Base-by-base conservation (phyloP, 2,113 vertebrate genomes). In the Ailurus styani region DNA sequence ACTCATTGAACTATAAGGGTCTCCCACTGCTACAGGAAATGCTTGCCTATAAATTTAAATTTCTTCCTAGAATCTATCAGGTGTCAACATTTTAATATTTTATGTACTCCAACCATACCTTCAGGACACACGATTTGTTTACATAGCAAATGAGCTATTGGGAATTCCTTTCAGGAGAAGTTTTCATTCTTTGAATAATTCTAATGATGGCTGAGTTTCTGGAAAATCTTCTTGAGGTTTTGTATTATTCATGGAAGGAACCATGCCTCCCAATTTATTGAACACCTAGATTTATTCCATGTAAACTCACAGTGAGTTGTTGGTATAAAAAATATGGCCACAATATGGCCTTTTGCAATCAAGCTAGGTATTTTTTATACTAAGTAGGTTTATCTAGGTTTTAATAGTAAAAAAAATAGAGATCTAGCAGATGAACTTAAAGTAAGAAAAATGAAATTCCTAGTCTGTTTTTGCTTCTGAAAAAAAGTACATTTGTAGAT, bases 241-340 rank as follows among this genome's bases (percentile, higher is more conserved):
- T 90, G 55, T 97, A 98, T 97, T 97, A 97, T 97, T 98, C 52
- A 77, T 93, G 5, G 25, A 93, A 90, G 8, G n/a, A 96, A 78
- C 17, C 21, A 83, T 94, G 73, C 54, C 13, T 87, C 79, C 70
- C 85, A 94, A 57, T 95, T 94, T 87, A 88, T 88, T 91, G 84
- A 91, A 72, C 47, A 90, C 31, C 6, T 20, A 84, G 34, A 84
- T 82, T 55, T 93, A 93, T 93, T 95, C 20, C 54, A 95, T 85
- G 29, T 81, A 89, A 97, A 68, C 18, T 82, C 25, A 88, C 23
- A 47, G 57, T 82, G 42, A 90, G 20, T 79, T 31, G 25, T 88
- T 73, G 14, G 15, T 83, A 23, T 83, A 79, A 94, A 95, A 95
- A 85, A 68, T 85, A 47, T 57, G 57, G 11, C 18, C 72, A 90